Conservation (phyloP, 1,140 invertebrate genomes). For the Wiebesia pumilae region DNA sequence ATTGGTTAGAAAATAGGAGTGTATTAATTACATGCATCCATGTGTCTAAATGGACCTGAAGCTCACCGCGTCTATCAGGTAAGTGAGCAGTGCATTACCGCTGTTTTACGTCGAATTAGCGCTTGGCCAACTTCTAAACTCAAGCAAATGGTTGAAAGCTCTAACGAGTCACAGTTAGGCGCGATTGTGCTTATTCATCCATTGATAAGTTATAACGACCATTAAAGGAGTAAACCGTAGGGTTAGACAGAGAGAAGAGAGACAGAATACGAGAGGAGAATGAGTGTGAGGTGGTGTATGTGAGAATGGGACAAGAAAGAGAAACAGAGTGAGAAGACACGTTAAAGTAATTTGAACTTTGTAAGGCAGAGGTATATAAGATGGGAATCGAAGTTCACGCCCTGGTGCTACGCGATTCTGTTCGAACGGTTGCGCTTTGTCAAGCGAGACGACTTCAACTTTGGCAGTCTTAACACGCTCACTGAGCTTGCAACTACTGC, state of each 20-base stretch:
- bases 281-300: neutral
- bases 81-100: neutral
- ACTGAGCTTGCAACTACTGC: neutral
- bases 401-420: neutral
- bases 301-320: neutral
- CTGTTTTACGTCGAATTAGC: conserved; percentile 11
- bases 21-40: neutral
- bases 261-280: neutral
- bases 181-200: conserved; percentile 36
- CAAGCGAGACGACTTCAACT: conserved; percentile 9
- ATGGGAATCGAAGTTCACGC: conserved; percentile 37
- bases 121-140: conserved; percentile 36
- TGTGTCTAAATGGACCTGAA: neutral
- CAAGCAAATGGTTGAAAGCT: conserved; percentile 38
- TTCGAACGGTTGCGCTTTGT: neutral
- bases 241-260: no score
- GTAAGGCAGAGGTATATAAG: neutral
- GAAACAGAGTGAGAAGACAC: conserved; percentile 1
- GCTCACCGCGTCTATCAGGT: neutral
- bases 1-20: neutral
- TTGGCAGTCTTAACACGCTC: conserved; percentile 11
- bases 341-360: conserved; percentile 40
- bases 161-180: conserved; percentile 37
- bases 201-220: conserved; percentile 49
- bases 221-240: conserved; percentile 23